Conservation (phyloP, 2,113 vertebrate genomes). For the Solea solea region DNA sequence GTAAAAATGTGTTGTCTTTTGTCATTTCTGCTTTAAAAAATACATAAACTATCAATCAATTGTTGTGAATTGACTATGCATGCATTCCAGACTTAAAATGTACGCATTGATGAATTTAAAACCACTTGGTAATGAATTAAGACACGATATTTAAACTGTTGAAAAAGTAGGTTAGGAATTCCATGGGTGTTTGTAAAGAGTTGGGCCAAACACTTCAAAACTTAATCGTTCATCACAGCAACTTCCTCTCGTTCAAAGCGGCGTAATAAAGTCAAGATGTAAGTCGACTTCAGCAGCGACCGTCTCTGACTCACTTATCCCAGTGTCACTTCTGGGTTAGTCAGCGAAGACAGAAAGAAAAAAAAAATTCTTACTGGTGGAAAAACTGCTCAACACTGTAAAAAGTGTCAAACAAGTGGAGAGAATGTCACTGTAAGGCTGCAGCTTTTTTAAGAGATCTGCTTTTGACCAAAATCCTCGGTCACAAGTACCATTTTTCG, state of each 20-base stretch:
- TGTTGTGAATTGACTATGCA: no score
- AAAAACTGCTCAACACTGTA: neutral
- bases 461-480: no score
- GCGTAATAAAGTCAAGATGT: slow-evolving; percentile 47
- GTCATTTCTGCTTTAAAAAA: no score
- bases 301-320: slow-evolving; percentile 37
- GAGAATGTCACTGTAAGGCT: no score
- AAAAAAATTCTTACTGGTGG: neutral
- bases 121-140: neutral
- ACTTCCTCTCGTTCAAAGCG: slow-evolving; percentile 36
- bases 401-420: neutral
- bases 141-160: neutral
- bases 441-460: no score
- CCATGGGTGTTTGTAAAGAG: slow-evolving; percentile 1
- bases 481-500: no score
- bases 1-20: no score
- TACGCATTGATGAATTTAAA: neutral
- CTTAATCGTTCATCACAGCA: slow-evolving; percentile 9
- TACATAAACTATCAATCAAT: no score
- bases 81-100: no score
- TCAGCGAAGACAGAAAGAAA: neutral
- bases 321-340: slow-evolving; percentile 2
- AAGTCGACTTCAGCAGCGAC: neutral
- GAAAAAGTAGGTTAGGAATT: neutral
- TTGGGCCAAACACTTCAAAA: slow-evolving; percentile 9